Evolutionary conservation across 2,888 invertebrate species (phyloP), one percentile per base, ranked within the genome.

Genomic region (Scaptomyza polygonia): DNA sequence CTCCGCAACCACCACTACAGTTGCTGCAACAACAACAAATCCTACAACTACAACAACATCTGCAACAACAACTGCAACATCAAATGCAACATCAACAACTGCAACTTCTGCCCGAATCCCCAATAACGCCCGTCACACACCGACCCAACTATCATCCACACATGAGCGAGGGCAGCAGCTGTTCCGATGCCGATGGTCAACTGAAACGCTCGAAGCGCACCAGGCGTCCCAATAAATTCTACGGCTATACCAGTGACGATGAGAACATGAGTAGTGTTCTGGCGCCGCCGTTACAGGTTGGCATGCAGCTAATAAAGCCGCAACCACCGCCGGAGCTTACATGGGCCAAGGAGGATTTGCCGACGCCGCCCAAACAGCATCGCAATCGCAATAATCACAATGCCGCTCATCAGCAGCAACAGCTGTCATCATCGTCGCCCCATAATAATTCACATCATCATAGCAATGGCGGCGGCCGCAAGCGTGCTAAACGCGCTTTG

Each of bases 201-300:
- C 70, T 92, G 8, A 96, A 95, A 87, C 93, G 96, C 36, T 97
- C 97, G 0, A 96, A 97, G 91, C 93, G 97, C 65, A 93, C 96
- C 81, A 92, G 97, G 40, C 95, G 96, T 29, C 97, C 96, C 0
- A 97, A 97, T 87, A 96, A 95, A 88, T 97, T 97, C 90, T 97
- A 97, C 88, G 97, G 97, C 0, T 97, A 97, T 89, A 96, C 96
- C 0, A 96, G 96, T 89, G 97, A 96, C 78, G 97, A 97, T 82
- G 97, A 97, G 70, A 93, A 93, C 14, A 94, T 92, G 64, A 80
- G 86, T 67, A 54, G 72, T 16, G 69, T 78, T 0, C n/a, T 89
- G 18, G 78, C 89, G 6, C 82, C 92, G 72, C 76, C 91, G 6
- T 54, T 90, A 47, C 78, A 88, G 86, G 76, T 92, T 89, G 77